A percentile compares a stretch with the other conserved stretches of the same genome.
These are phyloP conservation scores for Tholera decimalis DNA, from an alignment of 2,888 invertebrate genomes.

Conservation along the genomic window DNA sequence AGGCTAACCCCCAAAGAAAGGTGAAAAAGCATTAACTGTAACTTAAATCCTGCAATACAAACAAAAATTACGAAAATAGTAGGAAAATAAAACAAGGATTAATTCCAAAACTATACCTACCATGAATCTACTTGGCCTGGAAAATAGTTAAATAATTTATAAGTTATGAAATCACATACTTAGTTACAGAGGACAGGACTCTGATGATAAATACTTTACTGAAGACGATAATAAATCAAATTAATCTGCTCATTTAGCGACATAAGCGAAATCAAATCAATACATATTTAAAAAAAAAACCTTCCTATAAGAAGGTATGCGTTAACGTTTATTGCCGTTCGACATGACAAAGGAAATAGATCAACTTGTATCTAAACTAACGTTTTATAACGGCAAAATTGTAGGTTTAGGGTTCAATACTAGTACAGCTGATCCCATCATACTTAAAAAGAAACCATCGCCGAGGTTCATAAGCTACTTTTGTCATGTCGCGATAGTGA, in stretches of 20 bases:
- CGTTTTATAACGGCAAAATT: background rate
- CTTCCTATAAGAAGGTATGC: too few relatives aligned
- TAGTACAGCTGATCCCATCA: background rate
- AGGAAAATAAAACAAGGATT: conserved; percentile 6
- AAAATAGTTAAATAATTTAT: conserved; percentile 25
- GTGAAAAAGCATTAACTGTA: background rate
- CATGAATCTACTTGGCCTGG: background rate
- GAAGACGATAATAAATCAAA: too few relatives aligned
- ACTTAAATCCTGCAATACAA: background rate
- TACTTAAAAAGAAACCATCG: background rate
- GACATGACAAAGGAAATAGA: background rate
- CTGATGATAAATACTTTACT: too few relatives aligned
- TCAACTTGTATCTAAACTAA: background rate
- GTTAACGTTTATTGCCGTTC: background rate
- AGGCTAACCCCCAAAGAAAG: background rate
- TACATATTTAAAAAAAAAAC: background rate
- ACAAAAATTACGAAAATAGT: background rate
- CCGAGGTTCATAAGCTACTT: too few relatives aligned
- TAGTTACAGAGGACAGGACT: too few relatives aligned
- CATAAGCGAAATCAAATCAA: background rate
- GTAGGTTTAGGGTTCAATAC: background rate
- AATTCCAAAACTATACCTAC: conserved; percentile 15
- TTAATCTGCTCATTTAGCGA: conserved; percentile 9
- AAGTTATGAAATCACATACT: conserved; percentile 28
- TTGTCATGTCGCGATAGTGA: background rate